These are phyloP conservation scores for Subacronicta megacephala DNA, from an alignment of 2,888 invertebrate species.

Conservation along the genomic window DNA sequence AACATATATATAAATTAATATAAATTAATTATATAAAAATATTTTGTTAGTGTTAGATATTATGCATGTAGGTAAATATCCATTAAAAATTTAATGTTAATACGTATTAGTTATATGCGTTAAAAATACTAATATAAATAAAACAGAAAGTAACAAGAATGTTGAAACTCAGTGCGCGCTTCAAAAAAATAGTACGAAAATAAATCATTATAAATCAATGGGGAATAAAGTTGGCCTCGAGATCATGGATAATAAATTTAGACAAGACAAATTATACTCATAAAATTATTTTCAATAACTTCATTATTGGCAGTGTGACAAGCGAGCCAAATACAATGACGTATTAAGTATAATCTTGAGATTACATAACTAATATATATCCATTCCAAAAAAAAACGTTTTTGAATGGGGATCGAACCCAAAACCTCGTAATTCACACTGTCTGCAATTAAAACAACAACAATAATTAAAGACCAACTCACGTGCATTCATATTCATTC, in stretches of 20 bases:
- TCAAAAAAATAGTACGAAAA: constrained; percentile 53
- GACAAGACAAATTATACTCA: too few relatives aligned
- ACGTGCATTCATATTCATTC: constrained; percentile 99
- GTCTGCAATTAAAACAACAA: not conserved
- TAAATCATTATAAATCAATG: constrained; percentile 28
- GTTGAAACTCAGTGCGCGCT: constrained; percentile 77
- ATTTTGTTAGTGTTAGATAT: too few relatives aligned
- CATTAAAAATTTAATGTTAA: too few relatives aligned
- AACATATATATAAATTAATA: constrained; percentile 10
- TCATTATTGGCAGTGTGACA: too few relatives aligned
- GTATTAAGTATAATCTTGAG: too few relatives aligned
- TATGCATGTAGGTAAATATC: too few relatives aligned
- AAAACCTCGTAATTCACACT: not conserved
- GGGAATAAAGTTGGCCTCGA: constrained; percentile 23
- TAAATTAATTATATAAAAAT: too few relatives aligned
- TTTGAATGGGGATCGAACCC: constrained; percentile 24
- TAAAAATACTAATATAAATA: not conserved
- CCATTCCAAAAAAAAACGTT: too few relatives aligned
- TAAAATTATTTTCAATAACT: too few relatives aligned
- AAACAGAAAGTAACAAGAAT: constrained; percentile 10
- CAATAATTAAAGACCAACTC: constrained; percentile 84
- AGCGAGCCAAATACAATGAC: too few relatives aligned
- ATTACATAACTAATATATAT: too few relatives aligned
- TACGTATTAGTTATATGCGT: too few relatives aligned
- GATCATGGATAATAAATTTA: constrained; percentile 4